Evolutionary conservation across 1,140 invertebrate genomes (phyloP).

Genomic region (Lucilia sericata): DNA sequence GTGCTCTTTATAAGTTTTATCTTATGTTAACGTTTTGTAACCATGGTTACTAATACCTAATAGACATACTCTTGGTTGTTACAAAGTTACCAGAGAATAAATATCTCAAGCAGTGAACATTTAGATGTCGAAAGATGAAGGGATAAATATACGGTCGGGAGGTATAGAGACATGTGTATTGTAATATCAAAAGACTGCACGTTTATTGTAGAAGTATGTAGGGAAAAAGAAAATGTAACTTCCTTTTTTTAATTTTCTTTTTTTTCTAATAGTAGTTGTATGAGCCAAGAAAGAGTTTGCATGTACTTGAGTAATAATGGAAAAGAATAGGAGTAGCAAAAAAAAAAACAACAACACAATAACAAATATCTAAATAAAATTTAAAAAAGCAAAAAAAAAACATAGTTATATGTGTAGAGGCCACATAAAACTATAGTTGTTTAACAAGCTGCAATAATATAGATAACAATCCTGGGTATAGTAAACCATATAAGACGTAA

Average conservation of each 20-base stretch:
- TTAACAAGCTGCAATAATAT: constrained; percentile 24
- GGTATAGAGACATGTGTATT: not conserved
- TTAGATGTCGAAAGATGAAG: not conserved
- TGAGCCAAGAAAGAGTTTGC: constrained; percentile 15
- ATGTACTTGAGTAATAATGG: constrained; percentile 17
- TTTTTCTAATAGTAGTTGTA: not conserved
- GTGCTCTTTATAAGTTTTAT: not conserved
- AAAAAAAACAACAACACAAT: not conserved
- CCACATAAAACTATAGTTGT: constrained; percentile 10
- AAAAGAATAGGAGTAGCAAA: not conserved
- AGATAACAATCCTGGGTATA: constrained; percentile 2
- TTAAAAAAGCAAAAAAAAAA: not conserved
- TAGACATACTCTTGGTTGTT: not conserved
- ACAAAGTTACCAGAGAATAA: not conserved
- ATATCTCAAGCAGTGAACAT: not conserved
- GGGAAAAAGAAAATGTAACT: constrained; percentile 11
- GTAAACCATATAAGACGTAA: not conserved
- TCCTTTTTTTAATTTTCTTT: not conserved
- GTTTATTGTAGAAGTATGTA: not conserved
- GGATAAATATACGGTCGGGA: no score
- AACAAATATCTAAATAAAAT: not conserved
- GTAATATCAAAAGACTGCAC: not conserved
- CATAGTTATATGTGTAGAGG: constrained; percentile 2
- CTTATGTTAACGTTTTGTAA: not conserved
- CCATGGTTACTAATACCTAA: not conserved